Evolutionary conservation across 2,797 vertebrate species (phyloP), one percentile per base, ranked within the genome.

Genomic region (Scyliorhinus canicula): DNA sequence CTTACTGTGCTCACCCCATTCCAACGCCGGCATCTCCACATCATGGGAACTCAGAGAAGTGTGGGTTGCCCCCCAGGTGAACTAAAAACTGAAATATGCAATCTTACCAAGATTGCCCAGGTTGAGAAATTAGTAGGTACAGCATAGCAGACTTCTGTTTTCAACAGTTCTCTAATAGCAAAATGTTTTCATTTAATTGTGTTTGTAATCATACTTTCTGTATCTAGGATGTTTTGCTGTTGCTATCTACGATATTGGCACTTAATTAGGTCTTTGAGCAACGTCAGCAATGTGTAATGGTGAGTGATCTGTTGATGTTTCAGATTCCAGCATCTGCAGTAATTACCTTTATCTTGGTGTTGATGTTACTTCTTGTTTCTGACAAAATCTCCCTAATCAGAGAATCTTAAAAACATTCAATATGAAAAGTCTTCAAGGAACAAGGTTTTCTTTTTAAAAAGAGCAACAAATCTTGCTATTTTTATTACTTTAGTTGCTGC

Each of bases 61-160:
- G 95, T 99, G 99, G 98, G 96, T 96, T 0, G 97, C 98, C 28
- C 97, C 99, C 95, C 98, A 99, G 96, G 98, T 98, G 97, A 98
- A 97, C 97, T 7, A 69, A 74, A 97, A 98, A 97, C 97, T 98
- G 69, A 97, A 95, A 90, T 98, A 98, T 47, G 97, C 97, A 96
- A 71, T 96, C 97, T 0, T 96, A 96, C 63, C n/a, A 96, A 96
- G 95, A 97, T 96, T 1, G 71, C 14, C n/a, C 96, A 96, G 26
- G 86, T 95, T 95, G 98, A 99, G 95, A 98, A 97, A 96, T 99
- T 95, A 98, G 97, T 97, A 98, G 98, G 99, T 99, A 96, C 95
- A 50, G 26, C 16, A 52, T 11, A 50, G 26, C 26, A 28, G 3
- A 85, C 7, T 50, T 50, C 6, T 44, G 7, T 84, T 84, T 50